A percentile compares a stretch with the other conserved stretches of the same genome.
These are phyloP conservation scores for Xestia ashworthii DNA, from an alignment of 2,888 invertebrate species.

Conservation along the genomic window DNA sequence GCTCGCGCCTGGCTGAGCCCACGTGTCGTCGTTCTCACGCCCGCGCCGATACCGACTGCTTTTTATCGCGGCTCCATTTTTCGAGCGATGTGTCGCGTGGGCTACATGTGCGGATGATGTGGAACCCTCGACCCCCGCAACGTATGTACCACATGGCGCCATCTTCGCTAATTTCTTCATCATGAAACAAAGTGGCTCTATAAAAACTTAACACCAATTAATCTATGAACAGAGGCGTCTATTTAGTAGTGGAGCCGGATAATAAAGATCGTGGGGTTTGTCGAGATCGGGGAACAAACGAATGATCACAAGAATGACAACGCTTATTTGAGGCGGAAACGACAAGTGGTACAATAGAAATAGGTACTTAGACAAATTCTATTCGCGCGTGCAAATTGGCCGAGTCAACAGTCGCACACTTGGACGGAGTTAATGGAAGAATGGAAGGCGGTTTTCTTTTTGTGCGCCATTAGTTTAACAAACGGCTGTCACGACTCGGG, in stretches of 20 bases:
- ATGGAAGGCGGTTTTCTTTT: slow-evolving; percentile 84
- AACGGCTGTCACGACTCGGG: slow-evolving; percentile 87
- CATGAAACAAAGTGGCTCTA: slow-evolving; percentile 74
- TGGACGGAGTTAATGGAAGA: slow-evolving; percentile 81
- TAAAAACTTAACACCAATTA: slow-evolving; percentile 57
- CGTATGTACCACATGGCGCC: slow-evolving; percentile 86
- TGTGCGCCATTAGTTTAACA: slow-evolving; percentile 86
- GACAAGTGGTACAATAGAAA: slow-evolving; percentile 79
- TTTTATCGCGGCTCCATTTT: slow-evolving; percentile 85
- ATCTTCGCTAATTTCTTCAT: slow-evolving; percentile 86
- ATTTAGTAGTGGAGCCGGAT: slow-evolving; percentile 42
- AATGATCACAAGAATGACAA: slow-evolving; percentile 66
- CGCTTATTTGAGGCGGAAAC: slow-evolving; percentile 77
- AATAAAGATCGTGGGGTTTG: slow-evolving; percentile 27
- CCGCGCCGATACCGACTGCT: slow-evolving; percentile 78
- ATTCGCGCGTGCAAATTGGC: slow-evolving; percentile 85
- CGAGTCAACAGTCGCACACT: slow-evolving; percentile 82
- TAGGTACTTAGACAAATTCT: slow-evolving; percentile 78
- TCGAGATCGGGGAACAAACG: slow-evolving; percentile 22
- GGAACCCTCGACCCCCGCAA: slow-evolving; percentile 84
- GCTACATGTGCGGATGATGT: slow-evolving; percentile 87
- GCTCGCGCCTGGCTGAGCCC: slow-evolving; percentile 78
- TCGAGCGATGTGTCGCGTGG: slow-evolving; percentile 84
- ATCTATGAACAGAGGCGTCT: slow-evolving; percentile 37
- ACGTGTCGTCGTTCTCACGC: slow-evolving; percentile 89